These are phyloP conservation scores for Metaphire vulgaris DNA, from an alignment of 1,140 invertebrate species.

Conservation along the genomic window DNA sequence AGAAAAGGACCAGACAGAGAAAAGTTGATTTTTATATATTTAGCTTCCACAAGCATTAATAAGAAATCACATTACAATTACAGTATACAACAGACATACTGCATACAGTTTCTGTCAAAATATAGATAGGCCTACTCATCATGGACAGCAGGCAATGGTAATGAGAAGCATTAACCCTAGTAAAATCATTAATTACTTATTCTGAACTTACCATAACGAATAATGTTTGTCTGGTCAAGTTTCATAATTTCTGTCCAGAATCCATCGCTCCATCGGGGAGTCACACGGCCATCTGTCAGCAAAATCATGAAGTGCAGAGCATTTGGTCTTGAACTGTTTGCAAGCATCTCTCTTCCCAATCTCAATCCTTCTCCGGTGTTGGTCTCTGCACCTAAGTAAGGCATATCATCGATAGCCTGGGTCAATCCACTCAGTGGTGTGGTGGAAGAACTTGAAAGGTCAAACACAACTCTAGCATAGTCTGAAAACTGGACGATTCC, in stretches of 20 bases:
- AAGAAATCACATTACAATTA: too few species aligned
- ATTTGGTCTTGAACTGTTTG: constrained; percentile 4
- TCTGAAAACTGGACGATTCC: constrained; percentile 11
- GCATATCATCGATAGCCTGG: neutral
- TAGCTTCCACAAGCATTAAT: too few species aligned
- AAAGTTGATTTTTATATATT: too few species aligned
- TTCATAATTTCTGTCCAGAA: neutral
- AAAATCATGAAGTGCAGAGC: constrained; percentile 4
- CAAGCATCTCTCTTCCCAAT: neutral
- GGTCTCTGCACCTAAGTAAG: constrained; percentile 1
- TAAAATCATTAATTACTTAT: too few species aligned
- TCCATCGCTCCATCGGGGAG: neutral
- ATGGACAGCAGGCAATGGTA: too few species aligned
- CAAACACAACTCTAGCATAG: neutral
- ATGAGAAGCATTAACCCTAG: too few species aligned
- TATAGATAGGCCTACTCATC: too few species aligned
- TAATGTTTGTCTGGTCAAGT: constrained; percentile 1
- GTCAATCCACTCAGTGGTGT: neutral
- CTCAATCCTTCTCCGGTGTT: neutral
- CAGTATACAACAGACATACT: too few species aligned
- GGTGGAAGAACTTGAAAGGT: neutral
- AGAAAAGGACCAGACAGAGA: too few species aligned
- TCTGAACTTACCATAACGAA: constrained; percentile 16
- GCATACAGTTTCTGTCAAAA: too few species aligned
- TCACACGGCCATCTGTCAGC: constrained; percentile 7